Base-by-base conservation (phyloP, 2,797 vertebrate species). In the Parotocinclus haroldoi region DNA sequence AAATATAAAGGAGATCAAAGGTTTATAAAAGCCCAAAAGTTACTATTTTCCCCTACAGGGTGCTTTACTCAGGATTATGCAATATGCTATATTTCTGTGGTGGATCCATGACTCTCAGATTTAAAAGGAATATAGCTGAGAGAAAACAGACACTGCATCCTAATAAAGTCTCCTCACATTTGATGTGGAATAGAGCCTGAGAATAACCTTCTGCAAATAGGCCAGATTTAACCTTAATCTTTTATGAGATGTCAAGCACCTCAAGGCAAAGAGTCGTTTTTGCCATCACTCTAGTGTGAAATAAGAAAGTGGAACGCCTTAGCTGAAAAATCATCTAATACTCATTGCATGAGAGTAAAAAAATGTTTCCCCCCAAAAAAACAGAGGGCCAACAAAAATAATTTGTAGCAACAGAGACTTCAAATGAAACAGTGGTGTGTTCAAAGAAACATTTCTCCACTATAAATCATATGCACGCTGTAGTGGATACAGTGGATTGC, bases 161-260 rank as follows among this genome's bases (percentile, higher is more conserved):
- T 46, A 38, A 68, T 73, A 66, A 79, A 64, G 61, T 69, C 66
- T 57, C 60, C 74, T 65, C 66, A 52, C 59, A 76, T 70, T 72
- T 16, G 46, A 66, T 68, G 54, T 60, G 56, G 56, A 57, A 37
- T 65, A 66, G 53, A 46, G 27, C 64, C 50, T 54, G 58, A 37
- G 19, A 73, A 75, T 71, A 75, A 77, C 75, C 73, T 75, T 72
- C 66, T 57, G 66, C 70, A 77, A 75, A 75, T 60, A 69, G 49
- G 58, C 51, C 40, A 71, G 60, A 42, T 46, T 73, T 72, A 68
- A 59, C 72, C 57, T 69, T 72, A 75, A 75, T 69, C 57, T 71
- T 70, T 68, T 53, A 72, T 65, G 60, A 72, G 64, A 69, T 52
- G 63, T 64, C 65, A 57, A 66, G 55, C 71, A 58, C 70, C 53